Evolutionary conservation across 2,113 vertebrate species (phyloP).

Genomic region (Brachyistius frenatus): DNA sequence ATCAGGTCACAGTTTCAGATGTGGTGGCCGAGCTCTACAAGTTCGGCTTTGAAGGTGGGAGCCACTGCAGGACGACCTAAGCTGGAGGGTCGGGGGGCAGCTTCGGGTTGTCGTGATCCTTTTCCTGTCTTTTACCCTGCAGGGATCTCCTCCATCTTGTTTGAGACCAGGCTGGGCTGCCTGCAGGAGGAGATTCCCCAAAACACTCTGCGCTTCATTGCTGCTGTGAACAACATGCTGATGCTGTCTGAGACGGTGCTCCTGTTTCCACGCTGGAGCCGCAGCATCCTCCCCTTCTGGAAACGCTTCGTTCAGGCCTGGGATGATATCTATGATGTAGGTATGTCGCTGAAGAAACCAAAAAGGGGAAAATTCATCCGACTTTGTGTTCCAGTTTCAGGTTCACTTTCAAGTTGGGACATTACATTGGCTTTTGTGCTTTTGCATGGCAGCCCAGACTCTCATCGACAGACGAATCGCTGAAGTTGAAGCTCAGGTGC

Average conservation of each 20-base stretch:
- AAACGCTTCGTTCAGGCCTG: constrained; percentile 81
- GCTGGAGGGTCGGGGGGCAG: too few species aligned
- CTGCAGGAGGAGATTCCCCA: constrained; percentile 81
- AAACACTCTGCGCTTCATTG: constrained; percentile 82
- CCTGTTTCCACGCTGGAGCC: constrained; percentile 81
- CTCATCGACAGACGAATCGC: constrained; percentile 77
- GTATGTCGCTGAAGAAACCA: constrained; percentile 53
- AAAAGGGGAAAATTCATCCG: too few species aligned
- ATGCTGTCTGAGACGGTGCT: constrained; percentile 65
- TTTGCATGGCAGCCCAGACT: constrained; percentile 58
- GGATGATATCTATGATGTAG: constrained; percentile 83
- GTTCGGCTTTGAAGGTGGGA: constrained; percentile 86
- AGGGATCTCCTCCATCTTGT: constrained; percentile 83
- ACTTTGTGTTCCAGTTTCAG: too few species aligned
- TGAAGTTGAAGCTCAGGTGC: constrained; percentile 64
- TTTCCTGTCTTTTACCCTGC: neutral
- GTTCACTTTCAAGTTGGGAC: too few species aligned
- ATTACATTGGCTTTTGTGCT: neutral
- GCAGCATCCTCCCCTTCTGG: constrained; percentile 81
- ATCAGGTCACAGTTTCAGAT: constrained; percentile 71
- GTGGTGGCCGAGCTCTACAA: constrained; percentile 82
- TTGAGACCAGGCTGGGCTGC: constrained; percentile 85
- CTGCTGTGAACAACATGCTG: constrained; percentile 76
- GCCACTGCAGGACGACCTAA: too few species aligned
- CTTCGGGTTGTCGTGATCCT: too few species aligned